phyloP scores from a whole-genome alignment of 2,797 vertebrate species.

The Schizothorax lantsangensis region DNA sequence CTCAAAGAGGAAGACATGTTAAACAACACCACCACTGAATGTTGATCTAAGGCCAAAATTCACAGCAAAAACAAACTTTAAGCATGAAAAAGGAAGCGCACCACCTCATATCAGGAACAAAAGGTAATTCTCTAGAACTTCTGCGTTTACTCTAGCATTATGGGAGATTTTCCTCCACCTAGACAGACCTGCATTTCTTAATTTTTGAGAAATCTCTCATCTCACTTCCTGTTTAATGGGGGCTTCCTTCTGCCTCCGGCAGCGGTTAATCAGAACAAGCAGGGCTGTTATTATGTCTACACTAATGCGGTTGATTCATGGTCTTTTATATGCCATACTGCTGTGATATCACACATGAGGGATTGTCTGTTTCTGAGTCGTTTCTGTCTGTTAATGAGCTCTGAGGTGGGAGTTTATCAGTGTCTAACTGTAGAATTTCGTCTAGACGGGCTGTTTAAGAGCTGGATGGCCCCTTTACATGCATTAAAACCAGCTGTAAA shows the following conservation, averaged over 20 bases:
- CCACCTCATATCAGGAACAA: conserved; percentile 5
- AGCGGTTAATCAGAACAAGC: neutral
- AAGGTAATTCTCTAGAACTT: neutral
- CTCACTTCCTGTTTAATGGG: conserved; percentile 22
- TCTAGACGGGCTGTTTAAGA: conserved; percentile 57
- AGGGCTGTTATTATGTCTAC: conserved; percentile 23
- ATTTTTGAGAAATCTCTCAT: neutral
- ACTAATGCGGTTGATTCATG: conserved; percentile 6
- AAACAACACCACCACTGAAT: neutral
- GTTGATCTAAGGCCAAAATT: conserved; percentile 5
- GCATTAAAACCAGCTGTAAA: conserved; percentile 21
- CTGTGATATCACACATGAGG: conserved; percentile 40
- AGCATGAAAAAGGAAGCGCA: conserved; percentile 8
- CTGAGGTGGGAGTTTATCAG: conserved; percentile 33
- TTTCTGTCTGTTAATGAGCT: conserved; percentile 39
- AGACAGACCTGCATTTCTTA: conserved; percentile 14
- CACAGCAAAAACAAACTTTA: conserved; percentile 26
- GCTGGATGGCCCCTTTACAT: neutral
- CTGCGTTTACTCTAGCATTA: neutral
- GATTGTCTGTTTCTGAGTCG: conserved; percentile 2
- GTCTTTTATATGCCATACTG: neutral
- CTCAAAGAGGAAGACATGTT: neutral
- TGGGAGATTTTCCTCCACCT: neutral
- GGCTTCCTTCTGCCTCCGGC: neutral
- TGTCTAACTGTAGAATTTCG: neutral